Evolutionary conservation across 2,113 vertebrate genomes (phyloP), one percentile per base, ranked within the genome.

Genomic region (Spea multiplicata): DNA sequence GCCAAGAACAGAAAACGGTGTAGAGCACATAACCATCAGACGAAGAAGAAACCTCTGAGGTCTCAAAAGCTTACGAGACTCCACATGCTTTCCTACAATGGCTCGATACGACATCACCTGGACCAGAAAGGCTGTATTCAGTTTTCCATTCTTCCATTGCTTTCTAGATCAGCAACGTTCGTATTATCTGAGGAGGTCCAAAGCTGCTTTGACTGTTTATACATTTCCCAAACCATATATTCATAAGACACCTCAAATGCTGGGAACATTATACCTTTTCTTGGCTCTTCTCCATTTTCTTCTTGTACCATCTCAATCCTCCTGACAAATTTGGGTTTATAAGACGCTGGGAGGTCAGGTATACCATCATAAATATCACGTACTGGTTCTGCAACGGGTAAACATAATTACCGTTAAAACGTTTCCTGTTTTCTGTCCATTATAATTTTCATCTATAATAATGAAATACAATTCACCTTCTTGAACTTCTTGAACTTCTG

Each of bases 401-500:
- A 66, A 16, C 7, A 44, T 30, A n/a, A 59, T 30, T 74, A 3
- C 6, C 6, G 14, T 59, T 59, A 59, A 4, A 13, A 13, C 10
- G 2, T 3, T 13, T 59, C 53, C 49, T 49, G 50, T 49, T 3
- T 9, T 45, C 13, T 1, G 30, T 68, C 4, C 66, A 46, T 17
- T 30, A 44, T 12, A 14, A 44, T 45, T 52, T 44, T n/a, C 52
- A 78, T 44, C 10, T 53, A 53, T 50, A 48, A 50, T 12, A 59
- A 59, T 16, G 61, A 55, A 49, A 68, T 68, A 48, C 12, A 30
- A 30, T 30, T 30, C 2, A 30, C 30, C 30, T 30, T 30, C 30
- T 30, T 66, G 7, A 95, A 99, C 96, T 96, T 86, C 69, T 82
- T 85, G 81, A 78, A 83, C 83, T 83, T 91, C 90, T 82, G 92